Conservation (phyloP, 2,888 invertebrate species). For the Stramonita haemastoma region DNA sequence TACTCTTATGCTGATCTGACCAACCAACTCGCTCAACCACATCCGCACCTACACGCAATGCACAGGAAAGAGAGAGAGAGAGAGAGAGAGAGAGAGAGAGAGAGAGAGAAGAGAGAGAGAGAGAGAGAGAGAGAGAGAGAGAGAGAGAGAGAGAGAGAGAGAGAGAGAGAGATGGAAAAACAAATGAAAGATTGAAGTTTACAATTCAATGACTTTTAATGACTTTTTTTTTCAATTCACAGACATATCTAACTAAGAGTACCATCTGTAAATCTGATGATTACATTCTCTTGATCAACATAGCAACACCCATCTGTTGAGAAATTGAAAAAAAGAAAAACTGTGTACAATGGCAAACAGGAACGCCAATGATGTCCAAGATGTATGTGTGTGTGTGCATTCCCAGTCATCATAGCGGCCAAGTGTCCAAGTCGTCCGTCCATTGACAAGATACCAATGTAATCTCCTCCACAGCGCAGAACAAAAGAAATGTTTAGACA, state of each 20-base stretch:
- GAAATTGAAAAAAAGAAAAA: constrained; percentile 13
- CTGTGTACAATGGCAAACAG: constrained; percentile 11
- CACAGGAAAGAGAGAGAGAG: no score
- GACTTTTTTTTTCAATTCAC: constrained; percentile 31
- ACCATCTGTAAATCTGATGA: constrained; percentile 34
- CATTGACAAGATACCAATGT: background rate
- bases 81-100: no score
- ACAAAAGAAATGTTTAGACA: background rate
- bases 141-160: no score
- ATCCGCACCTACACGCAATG: no score
- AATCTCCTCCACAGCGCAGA: background rate
- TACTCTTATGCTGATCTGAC: no score
- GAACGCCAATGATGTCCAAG: constrained; percentile 7
- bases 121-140: no score
- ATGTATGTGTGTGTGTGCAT: background rate
- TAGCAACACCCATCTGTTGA: constrained; percentile 20
- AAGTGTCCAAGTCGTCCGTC: background rate
- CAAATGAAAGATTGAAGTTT: no score
- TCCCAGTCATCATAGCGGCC: background rate
- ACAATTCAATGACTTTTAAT: constrained; percentile 10
- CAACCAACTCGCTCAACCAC: no score
- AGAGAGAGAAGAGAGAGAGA: no score
- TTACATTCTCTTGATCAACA: constrained; percentile 30
- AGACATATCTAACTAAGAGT: constrained; percentile 36
- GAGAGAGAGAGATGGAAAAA: no score